These are phyloP conservation scores for Drosophila kurseongensis DNA, from an alignment of 1,140 invertebrate species.

Conservation along the genomic window DNA sequence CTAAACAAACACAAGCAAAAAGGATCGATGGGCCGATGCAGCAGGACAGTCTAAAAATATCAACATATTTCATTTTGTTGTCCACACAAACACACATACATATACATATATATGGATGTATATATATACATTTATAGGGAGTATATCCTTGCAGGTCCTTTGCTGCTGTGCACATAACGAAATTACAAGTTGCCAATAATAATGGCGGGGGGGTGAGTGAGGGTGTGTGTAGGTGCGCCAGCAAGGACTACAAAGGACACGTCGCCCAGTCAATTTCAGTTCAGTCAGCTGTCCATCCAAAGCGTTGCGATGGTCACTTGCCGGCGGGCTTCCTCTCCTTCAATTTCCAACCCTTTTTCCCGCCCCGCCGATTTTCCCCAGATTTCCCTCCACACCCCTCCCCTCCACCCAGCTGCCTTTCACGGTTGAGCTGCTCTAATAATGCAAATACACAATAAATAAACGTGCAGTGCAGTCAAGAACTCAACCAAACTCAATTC, in stretches of 20 bases:
- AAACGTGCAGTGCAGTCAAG: slow-evolving; percentile 50
- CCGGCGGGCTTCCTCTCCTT: neutral
- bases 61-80: slow-evolving; percentile 51
- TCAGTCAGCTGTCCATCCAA: slow-evolving; percentile 39
- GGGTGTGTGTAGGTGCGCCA: slow-evolving; percentile 1
- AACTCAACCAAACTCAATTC: slow-evolving; percentile 23
- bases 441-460: slow-evolving; percentile 81
- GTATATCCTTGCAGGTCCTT: slow-evolving; percentile 17
- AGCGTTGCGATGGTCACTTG: slow-evolving; percentile 39
- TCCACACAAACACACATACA: slow-evolving; percentile 11
- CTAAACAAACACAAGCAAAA: slow-evolving; percentile 58
- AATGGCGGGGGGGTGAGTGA: slow-evolving; percentile 3
- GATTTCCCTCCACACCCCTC: neutral
- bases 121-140: neutral
- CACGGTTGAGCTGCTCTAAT: slow-evolving; percentile 66
- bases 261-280: slow-evolving; percentile 39
- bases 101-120: neutral
- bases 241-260: slow-evolving; percentile 54
- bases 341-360: neutral
- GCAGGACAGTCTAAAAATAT: slow-evolving; percentile 61
- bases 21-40: slow-evolving; percentile 34
- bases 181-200: slow-evolving; percentile 82
- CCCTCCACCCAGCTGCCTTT: slow-evolving; percentile 41
- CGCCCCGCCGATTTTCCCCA: neutral
- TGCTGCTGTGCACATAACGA: slow-evolving; percentile 59